A percentile compares a stretch with the other conserved stretches of the same genome.
Conservation (phyloP, 2,797 vertebrate genomes). For the Sebastiscus albofasciatus region DNA sequence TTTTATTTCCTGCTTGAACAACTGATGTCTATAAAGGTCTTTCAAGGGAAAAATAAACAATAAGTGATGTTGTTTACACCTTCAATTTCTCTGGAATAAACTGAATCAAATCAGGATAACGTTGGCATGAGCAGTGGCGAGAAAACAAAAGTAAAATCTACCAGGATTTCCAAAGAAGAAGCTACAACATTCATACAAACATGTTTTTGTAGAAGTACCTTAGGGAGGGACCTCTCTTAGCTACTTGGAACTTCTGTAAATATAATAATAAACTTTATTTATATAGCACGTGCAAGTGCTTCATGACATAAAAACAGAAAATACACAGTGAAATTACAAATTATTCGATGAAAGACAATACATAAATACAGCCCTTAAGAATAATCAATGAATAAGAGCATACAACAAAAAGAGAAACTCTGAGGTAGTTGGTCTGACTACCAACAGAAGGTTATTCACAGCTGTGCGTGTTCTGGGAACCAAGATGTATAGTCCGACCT, state of each 20-base stretch:
- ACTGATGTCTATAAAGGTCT: too few relatives aligned
- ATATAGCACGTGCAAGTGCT: too few relatives aligned
- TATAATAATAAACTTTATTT: too few relatives aligned
- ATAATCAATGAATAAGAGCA: too few relatives aligned
- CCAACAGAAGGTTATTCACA: too few relatives aligned
- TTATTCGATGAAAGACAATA: too few relatives aligned
- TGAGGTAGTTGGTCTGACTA: too few relatives aligned
- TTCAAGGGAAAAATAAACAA: not conserved
- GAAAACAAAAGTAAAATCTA: not conserved
- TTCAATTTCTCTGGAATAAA: not conserved
- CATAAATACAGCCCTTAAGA: too few relatives aligned
- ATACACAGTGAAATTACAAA: too few relatives aligned
- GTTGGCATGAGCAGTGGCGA: not conserved
- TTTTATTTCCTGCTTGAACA: not conserved
- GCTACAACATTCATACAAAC: not conserved
- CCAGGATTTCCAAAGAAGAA: not conserved
- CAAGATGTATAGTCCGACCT: not conserved
- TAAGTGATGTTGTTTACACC: fast-evolving
- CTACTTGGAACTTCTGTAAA: not conserved
- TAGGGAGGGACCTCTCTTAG: not conserved
- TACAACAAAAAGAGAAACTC: too few relatives aligned
- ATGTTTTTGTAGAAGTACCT: not conserved
- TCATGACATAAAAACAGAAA: too few relatives aligned
- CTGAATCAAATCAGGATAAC: not conserved
- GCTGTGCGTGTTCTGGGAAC: too few relatives aligned